phyloP scores from a whole-genome alignment of 92 coral and sea anemone genomes.

The Paramuricea clavata region DNA sequence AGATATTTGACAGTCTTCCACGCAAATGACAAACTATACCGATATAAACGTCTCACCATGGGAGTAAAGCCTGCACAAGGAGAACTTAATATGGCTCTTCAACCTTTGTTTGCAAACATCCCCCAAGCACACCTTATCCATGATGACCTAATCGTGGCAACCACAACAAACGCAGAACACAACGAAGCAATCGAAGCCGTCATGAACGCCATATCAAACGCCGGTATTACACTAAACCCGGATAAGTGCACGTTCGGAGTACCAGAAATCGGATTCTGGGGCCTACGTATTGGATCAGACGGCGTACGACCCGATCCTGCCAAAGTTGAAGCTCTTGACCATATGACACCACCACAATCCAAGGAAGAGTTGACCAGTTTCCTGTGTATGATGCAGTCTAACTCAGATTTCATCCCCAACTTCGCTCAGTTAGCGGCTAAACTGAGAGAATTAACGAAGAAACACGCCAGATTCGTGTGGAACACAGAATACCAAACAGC shows the following conservation, averaged over 20 bases:
- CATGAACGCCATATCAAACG: constrained; percentile 8
- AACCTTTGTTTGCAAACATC: not conserved
- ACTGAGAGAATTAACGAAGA: not conserved
- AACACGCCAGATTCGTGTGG: too few relatives aligned
- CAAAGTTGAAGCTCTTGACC: not conserved
- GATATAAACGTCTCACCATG: constrained; percentile 17
- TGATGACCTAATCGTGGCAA: constrained; percentile 15
- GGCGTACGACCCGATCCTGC: not conserved
- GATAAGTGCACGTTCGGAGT: constrained; percentile 17
- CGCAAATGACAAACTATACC: constrained; percentile 24
- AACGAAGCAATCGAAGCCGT: not conserved
- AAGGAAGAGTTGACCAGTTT: not conserved
- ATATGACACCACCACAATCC: not conserved
- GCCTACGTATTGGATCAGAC: constrained; percentile 32
- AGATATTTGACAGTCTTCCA: constrained; percentile 27
- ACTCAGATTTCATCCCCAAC: not conserved
- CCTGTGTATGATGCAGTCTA: constrained; percentile 5
- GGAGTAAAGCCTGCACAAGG: not conserved
- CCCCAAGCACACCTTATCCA: constrained; percentile 5
- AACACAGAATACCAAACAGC: not conserved
- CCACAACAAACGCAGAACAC: constrained; percentile 1
- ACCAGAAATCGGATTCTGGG: constrained; percentile 39
- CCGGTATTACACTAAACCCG: constrained; percentile 20
- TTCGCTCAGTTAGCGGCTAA: not conserved
- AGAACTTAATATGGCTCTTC: constrained; percentile 20